phyloP scores from a whole-genome alignment of 2,888 invertebrate species.

The Caenorhabditis afra region DNA sequence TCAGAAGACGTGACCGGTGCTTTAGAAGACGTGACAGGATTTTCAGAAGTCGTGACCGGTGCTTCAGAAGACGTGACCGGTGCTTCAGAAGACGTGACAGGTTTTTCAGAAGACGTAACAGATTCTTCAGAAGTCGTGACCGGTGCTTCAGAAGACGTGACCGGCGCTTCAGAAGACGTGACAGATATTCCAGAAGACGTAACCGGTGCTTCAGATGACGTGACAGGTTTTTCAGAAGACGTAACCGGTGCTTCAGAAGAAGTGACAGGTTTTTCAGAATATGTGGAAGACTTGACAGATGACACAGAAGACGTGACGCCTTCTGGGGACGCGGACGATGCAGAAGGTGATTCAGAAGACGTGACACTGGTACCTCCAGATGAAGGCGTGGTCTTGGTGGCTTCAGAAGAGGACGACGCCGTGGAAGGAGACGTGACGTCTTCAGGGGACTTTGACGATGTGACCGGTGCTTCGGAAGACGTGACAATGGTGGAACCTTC shows the following conservation, averaged over 20 bases:
- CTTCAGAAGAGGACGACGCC: conserved; percentile 13
- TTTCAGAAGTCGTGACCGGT: background rate
- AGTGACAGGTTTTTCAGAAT: background rate
- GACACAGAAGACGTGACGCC: too few relatives aligned
- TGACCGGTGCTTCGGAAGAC: background rate
- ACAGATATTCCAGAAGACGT: conserved; percentile 4
- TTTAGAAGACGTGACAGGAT: conserved; percentile 16
- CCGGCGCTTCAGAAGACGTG: conserved; percentile 9
- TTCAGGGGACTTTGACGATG: background rate
- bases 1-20: too few relatives aligned
- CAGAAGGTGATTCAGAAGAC: conserved; percentile 3
- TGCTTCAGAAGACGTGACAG: conserved; percentile 1
- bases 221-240: conserved; percentile 3
- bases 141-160: conserved; percentile 5
- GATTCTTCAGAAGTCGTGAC: conserved; percentile 10
- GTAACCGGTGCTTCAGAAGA: background rate
- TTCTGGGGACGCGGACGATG: conserved; percentile 1
- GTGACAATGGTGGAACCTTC: background rate
- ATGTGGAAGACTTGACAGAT: too few relatives aligned
- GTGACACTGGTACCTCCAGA: conserved; percentile 16
- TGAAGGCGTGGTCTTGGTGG: background rate
- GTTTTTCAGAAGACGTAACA: conserved; percentile 2
- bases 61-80: background rate
- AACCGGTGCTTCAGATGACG: conserved; percentile 4
- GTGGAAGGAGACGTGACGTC: background rate